These are phyloP conservation scores for Danio choprae DNA, from an alignment of 2,797 vertebrate species.

Conservation along the genomic window DNA sequence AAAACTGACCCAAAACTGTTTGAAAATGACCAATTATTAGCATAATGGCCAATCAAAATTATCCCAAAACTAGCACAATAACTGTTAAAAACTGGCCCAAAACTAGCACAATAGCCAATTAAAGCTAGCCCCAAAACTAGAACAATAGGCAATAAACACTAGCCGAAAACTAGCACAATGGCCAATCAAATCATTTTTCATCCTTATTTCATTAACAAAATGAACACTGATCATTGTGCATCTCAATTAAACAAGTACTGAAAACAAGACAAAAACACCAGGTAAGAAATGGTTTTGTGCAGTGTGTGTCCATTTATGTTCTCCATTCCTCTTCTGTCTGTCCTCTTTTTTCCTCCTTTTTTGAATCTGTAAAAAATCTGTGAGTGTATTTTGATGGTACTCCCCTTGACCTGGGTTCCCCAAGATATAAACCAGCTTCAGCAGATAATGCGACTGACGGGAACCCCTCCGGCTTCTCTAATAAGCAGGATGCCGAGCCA, in stretches of 20 bases:
- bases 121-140: too few species aligned
- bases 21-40: too few species aligned
- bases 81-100: too few species aligned
- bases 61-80: too few species aligned
- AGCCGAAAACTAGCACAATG: too few species aligned
- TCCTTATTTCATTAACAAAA: too few species aligned
- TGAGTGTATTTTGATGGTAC: constrained; percentile 62
- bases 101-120: too few species aligned
- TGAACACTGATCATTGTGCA: too few species aligned
- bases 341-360: neutral
- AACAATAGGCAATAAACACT: too few species aligned
- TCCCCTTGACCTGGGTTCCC: constrained; percentile 90
- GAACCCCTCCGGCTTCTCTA: constrained; percentile 95
- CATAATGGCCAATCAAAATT: too few species aligned
- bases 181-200: too few species aligned
- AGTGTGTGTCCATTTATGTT: constrained; percentile 1
- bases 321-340: neutral
- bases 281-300: neutral
- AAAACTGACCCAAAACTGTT: too few species aligned
- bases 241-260: neutral
- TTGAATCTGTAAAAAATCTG: neutral
- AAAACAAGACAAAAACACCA: neutral
- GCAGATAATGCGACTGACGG: constrained; percentile 99
- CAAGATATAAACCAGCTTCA: constrained; percentile 99
- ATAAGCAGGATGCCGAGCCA: constrained; percentile 99